These are phyloP conservation scores for Actinia tenebrosa DNA, from an alignment of 64 coral and sea anemone genomes.

Conservation along the genomic window DNA sequence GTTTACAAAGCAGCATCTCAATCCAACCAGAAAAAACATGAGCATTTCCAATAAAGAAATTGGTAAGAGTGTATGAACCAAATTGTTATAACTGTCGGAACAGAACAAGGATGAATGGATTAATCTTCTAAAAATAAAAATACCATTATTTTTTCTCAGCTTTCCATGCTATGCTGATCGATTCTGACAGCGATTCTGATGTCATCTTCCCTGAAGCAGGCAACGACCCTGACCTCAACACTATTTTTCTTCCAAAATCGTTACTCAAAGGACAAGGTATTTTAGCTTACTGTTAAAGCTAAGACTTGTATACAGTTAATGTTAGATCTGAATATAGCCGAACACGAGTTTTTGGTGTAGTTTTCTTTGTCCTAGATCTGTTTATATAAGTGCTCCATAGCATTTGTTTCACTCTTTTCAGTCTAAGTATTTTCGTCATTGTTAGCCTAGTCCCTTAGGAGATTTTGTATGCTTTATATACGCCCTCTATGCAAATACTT, in stretches of 20 bases:
- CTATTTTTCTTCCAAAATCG: not conserved
- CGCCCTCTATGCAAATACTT: no score
- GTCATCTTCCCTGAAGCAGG: not conserved
- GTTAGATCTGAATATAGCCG: no score
- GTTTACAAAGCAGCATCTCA: not conserved
- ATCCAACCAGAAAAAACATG: not conserved
- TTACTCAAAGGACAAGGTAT: slow-evolving; percentile 5
- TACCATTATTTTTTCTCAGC: not conserved
- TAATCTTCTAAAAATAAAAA: not conserved
- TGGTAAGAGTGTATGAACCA: not conserved
- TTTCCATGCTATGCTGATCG: not conserved
- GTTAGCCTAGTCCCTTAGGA: no score
- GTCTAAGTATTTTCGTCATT: no score
- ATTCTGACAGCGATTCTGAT: not conserved
- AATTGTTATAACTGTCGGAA: not conserved
- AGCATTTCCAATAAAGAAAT: not conserved
- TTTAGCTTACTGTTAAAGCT: not conserved
- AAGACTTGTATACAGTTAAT: no score
- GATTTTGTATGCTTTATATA: no score
- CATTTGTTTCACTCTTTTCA: no score
- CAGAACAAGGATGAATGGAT: not conserved
- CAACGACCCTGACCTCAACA: not conserved
- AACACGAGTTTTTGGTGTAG: no score
- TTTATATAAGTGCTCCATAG: no score
- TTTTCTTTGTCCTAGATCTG: no score